These are phyloP conservation scores for Tiaroga cobitis DNA, from an alignment of 2,797 vertebrate genomes.

Conservation along the genomic window DNA sequence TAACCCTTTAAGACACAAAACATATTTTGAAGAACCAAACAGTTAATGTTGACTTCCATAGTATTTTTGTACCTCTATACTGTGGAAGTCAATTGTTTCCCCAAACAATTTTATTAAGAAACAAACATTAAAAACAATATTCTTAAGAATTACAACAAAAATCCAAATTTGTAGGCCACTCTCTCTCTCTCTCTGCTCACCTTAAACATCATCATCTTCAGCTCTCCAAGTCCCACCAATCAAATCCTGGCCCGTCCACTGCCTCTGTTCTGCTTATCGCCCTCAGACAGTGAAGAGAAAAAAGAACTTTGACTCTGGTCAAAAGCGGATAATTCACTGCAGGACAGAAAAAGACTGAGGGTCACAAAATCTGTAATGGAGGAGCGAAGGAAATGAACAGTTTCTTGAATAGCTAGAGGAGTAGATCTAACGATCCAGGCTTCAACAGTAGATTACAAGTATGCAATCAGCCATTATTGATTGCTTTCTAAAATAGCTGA, in stretches of 20 bases:
- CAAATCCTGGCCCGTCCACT: background rate
- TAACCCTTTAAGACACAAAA: background rate
- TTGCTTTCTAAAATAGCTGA: constrained; percentile 41
- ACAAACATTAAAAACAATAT: background rate
- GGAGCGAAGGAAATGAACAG: background rate
- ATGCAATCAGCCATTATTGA: constrained; percentile 38
- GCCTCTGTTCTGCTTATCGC: background rate
- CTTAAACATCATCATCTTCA: background rate
- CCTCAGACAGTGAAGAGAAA: background rate
- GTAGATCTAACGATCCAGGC: constrained; percentile 27
- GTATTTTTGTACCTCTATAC: too few species aligned
- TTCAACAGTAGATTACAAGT: constrained; percentile 28
- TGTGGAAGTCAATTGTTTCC: background rate
- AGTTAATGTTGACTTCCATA: too few species aligned
- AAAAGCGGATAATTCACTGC: constrained; percentile 1
- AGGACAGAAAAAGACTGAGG: constrained; percentile 4
- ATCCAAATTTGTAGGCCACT: background rate
- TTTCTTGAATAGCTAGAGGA: constrained; percentile 4
- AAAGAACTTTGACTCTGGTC: constrained; percentile 20
- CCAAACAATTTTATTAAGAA: background rate
- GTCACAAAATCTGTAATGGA: constrained; percentile 1
- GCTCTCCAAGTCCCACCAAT: background rate
- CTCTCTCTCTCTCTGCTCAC: background rate
- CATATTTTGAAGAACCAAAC: too few species aligned
- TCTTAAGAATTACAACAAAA: background rate